A percentile compares a stretch with the other conserved stretches of the same genome.
Evolutionary conservation across 2,113 vertebrate species (phyloP).

Genomic region (Aramus guarauna): DNA sequence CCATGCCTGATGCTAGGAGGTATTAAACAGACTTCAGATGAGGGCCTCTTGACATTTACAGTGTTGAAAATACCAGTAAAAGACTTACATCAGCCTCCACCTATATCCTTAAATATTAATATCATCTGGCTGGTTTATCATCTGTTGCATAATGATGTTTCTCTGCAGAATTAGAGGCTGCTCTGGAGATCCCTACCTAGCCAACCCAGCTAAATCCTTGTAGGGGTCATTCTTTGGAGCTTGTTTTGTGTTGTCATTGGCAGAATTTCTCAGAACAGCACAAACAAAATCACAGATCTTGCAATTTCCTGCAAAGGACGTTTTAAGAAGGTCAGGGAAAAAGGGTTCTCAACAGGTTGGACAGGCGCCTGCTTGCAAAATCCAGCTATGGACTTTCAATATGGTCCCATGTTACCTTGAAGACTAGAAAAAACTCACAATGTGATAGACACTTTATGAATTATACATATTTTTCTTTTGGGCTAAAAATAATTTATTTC

Average conservation of each 20-base stretch:
- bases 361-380: background rate
- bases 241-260: background rate
- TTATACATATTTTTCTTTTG: background rate
- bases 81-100: background rate
- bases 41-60: background rate
- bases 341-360: background rate
- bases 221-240: background rate
- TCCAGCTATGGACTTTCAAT: background rate
- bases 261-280: background rate
- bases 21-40: background rate
- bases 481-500: background rate
- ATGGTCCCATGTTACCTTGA: background rate
- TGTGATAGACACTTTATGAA: background rate
- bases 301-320: background rate
- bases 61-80: background rate
- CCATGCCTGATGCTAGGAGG: background rate
- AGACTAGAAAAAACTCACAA: background rate
- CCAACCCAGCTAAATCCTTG: background rate
- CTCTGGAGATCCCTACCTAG: background rate
- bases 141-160: background rate
- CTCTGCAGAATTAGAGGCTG: background rate
- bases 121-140: background rate
- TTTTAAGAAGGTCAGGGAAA: background rate
- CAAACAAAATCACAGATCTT: background rate
- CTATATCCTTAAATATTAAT: background rate